Evolutionary conservation across 2,888 invertebrate species (phyloP).

Genomic region (Prosopocoilus inquinatus): DNA sequence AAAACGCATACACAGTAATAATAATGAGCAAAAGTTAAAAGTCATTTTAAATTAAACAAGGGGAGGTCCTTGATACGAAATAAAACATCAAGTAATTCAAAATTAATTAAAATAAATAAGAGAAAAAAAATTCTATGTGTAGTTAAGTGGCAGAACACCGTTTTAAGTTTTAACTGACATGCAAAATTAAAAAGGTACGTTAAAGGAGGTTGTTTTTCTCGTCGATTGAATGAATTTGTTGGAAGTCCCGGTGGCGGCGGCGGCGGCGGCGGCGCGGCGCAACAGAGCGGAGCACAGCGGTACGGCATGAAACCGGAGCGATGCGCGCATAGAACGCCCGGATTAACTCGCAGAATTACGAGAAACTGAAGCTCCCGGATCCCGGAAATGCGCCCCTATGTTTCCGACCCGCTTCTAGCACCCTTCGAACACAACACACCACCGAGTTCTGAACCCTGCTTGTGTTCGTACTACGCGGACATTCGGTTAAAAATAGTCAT

Average conservation of each 20-base stretch:
- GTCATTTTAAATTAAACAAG: too few species aligned
- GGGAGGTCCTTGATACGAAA: too few species aligned
- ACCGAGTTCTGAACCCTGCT: neutral
- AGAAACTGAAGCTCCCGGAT: neutral
- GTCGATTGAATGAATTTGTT: slow-evolving; percentile 1
- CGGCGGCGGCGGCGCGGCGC: neutral
- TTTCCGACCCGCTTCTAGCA: neutral
- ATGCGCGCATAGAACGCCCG: neutral
- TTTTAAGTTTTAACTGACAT: too few species aligned
- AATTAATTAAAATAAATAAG: too few species aligned
- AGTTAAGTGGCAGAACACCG: too few species aligned
- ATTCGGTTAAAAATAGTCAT: too few species aligned
- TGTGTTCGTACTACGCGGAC: neutral
- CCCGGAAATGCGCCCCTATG: slow-evolving; percentile 5
- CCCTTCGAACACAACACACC: neutral
- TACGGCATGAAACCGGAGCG: neutral
- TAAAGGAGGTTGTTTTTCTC: neutral
- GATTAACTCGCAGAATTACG: slow-evolving; percentile 5
- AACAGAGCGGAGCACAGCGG: too few species aligned
- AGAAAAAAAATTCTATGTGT: too few species aligned
- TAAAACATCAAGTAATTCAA: too few species aligned
- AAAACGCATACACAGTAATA: too few species aligned
- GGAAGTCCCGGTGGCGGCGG: neutral
- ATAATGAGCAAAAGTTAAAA: too few species aligned
- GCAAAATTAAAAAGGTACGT: too few species aligned